These are phyloP conservation scores for Hypselothyrea guttata DNA, from an alignment of 2,888 invertebrate species.

Conservation along the genomic window DNA sequence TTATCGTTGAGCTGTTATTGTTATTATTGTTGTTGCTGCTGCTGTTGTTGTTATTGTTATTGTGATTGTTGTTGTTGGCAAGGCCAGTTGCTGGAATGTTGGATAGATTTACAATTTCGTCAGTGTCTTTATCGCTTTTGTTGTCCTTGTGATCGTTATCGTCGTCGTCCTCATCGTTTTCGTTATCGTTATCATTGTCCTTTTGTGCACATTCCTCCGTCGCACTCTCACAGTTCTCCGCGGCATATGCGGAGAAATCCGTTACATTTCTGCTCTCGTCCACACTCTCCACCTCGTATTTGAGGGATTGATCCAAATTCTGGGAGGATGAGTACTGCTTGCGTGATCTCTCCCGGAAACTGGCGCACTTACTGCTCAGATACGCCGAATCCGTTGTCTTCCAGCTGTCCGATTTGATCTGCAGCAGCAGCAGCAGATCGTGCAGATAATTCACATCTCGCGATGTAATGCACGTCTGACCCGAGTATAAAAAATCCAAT, in stretches of 20 bases:
- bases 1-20: slow-evolving; percentile 85
- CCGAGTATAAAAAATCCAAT: slow-evolving; percentile 92
- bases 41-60: slow-evolving; percentile 81
- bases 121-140: slow-evolving; percentile 65
- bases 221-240: slow-evolving; percentile 79
- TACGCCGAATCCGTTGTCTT: slow-evolving; percentile 83
- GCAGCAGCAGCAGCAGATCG: slow-evolving; percentile 91
- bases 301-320: slow-evolving; percentile 59
- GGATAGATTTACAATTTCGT: slow-evolving; percentile 69
- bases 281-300: slow-evolving; percentile 66
- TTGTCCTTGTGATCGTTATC: slow-evolving; percentile 57
- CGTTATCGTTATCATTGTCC: slow-evolving; percentile 38
- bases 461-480: slow-evolving; percentile 86
- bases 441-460: slow-evolving; percentile 91
- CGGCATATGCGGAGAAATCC: slow-evolving; percentile 46
- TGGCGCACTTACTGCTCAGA: slow-evolving; percentile 63
- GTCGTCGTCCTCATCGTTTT: slow-evolving; percentile 38
- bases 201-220: slow-evolving; percentile 78
- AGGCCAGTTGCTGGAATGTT: slow-evolving; percentile 62
- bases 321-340: slow-evolving; percentile 60
- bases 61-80: slow-evolving; percentile 61
- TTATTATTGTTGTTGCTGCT: slow-evolving; percentile 83
- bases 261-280: slow-evolving; percentile 49
- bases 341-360: slow-evolving; percentile 55
- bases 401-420: slow-evolving; percentile 93